Percentiles rank a stretch among this genome's conserved stretches.
These are phyloP conservation scores for Aphodius granarius DNA, from an alignment of 2,888 invertebrate genomes.

Conservation along the genomic window DNA sequence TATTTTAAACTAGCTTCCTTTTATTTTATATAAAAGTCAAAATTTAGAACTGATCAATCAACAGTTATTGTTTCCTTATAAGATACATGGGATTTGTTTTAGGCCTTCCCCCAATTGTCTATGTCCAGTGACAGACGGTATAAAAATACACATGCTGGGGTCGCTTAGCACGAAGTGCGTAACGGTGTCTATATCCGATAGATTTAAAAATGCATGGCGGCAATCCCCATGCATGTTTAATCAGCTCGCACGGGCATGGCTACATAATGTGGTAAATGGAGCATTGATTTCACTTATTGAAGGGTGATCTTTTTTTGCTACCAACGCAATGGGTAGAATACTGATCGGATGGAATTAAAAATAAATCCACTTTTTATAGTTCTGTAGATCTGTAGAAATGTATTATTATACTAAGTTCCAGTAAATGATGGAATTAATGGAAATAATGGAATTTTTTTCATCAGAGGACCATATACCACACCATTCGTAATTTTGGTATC, in stretches of 20 bases:
- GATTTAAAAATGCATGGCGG: slow-evolving; percentile 20
- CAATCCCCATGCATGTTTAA: slow-evolving; percentile 23
- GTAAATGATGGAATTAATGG: too few relatives aligned
- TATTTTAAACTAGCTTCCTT: too few relatives aligned
- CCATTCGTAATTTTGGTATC: too few relatives aligned
- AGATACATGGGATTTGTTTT: too few relatives aligned
- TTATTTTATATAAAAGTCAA: too few relatives aligned
- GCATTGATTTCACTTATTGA: background rate
- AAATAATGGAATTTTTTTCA: too few relatives aligned
- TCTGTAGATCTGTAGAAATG: too few relatives aligned
- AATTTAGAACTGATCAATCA: too few relatives aligned
- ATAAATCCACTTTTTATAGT: background rate
- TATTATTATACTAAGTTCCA: too few relatives aligned
- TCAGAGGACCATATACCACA: too few relatives aligned
- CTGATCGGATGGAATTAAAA: background rate
- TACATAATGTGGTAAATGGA: background rate
- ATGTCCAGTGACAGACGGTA: too few relatives aligned
- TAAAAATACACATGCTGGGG: background rate
- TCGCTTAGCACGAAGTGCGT: slow-evolving; percentile 18
- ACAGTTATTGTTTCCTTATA: too few relatives aligned
- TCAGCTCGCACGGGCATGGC: background rate
- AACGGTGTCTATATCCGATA: slow-evolving; percentile 16
- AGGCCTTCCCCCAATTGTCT: background rate
- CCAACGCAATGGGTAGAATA: background rate
- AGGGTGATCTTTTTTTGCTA: background rate